Conservation (phyloP, 2,797 vertebrate genomes). For the Lithobates pipiens region DNA sequence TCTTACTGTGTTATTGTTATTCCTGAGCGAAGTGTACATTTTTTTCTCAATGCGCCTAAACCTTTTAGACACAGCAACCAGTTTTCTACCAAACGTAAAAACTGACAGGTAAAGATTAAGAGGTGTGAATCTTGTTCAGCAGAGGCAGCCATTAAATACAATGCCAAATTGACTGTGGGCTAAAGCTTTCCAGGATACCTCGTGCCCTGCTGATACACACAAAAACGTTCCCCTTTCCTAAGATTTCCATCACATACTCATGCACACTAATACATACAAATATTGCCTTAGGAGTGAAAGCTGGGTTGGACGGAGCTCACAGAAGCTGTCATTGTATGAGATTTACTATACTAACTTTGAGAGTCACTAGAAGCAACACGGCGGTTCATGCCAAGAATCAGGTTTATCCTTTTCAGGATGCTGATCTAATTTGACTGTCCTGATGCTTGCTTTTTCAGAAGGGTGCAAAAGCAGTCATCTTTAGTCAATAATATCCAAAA, state of each 20-base stretch:
- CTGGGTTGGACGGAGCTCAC: neutral
- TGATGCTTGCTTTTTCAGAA: too few species aligned
- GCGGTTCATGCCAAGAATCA: neutral
- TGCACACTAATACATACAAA: neutral
- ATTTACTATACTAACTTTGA: neutral
- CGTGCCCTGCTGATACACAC: neutral
- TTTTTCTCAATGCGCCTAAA: neutral
- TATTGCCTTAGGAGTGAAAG: neutral
- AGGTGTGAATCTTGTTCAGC: constrained; percentile 23
- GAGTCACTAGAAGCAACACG: neutral
- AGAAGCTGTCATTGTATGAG: neutral
- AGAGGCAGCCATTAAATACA: constrained; percentile 10
- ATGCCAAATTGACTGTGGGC: constrained; percentile 5
- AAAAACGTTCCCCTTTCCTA: neutral
- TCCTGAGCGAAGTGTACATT: neutral
- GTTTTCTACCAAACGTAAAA: constrained; percentile 16
- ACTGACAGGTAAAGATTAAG: constrained; percentile 19
- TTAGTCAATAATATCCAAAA: too few species aligned
- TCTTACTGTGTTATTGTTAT: constrained; percentile 15
- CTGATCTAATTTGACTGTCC: too few species aligned
- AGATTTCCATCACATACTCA: neutral
- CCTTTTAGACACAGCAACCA: constrained; percentile 11
- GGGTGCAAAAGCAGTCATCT: too few species aligned
- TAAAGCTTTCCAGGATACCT: neutral
- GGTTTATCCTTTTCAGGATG: too few species aligned